Evolutionary conservation across 1,140 invertebrate genomes (phyloP), one percentile per base, ranked within the genome.

Genomic region (Papilio aristodemus): DNA sequence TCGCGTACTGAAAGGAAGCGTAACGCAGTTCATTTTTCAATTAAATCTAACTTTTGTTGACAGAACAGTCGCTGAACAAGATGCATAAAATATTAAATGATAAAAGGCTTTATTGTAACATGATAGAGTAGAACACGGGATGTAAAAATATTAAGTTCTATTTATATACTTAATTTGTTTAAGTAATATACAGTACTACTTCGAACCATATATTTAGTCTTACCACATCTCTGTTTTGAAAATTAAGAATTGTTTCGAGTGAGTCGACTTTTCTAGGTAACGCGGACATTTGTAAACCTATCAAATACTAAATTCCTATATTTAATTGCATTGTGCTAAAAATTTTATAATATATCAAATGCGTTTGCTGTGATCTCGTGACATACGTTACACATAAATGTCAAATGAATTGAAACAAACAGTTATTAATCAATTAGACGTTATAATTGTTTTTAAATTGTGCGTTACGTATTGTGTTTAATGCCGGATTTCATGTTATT

Each of bases 191-290:
- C n/a, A n/a, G n/a, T n/a, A n/a, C n/a, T n/a, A n/a, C n/a, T n/a
- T n/a, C n/a, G n/a, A n/a, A n/a, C n/a, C n/a, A n/a, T n/a, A n/a
- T 8, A 17, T 46, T 46, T 10, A 46, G 14, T 54, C 77, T 81
- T 77, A 88, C 87, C 59, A 71, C 67, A 71, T 86, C 78, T 77
- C 76, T 80, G 58, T 85, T 87, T 57, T 85, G 80, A 72, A 77
- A 84, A 27, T 79, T 81, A 57, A 89, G 76, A 68, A 89, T 87
- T 57, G 84, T 87, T 58, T 86, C 85, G 58, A 83, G 64, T 9
- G 87, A 89, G 72, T 77, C 76, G 27, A 25, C 25, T 11, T 50
- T 38, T 36, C 27, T 13, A 14, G 22, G 22, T 27, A 22, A 36
- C n/a, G 22, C 14, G 41, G 39, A 46, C 22, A 46, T 46, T 50